Base-by-base conservation (phyloP, 1,140 invertebrate genomes). In the Halictus rubicundus region DNA sequence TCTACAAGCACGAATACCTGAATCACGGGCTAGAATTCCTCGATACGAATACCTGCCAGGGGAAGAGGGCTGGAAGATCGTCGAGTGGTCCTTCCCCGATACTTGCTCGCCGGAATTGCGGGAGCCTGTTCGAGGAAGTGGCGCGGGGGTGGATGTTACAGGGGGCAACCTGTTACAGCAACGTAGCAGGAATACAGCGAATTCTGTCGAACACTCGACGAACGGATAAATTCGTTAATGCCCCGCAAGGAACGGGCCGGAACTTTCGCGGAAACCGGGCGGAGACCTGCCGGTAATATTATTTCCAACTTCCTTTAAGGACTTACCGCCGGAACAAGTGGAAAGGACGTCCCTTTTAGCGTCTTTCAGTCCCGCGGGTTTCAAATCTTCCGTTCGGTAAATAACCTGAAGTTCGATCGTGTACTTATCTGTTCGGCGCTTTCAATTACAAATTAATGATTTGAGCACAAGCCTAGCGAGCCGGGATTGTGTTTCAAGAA, bases 31-130 rank as follows among this genome's bases (percentile, higher is more conserved):
- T 65, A 75, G 82, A 85, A 81, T 84, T 84, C 83, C 37, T 64
- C 83, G 82, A 85, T 85, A 84, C 82, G 78, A 81, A 85, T 84
- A 71, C 78, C 78, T 81, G 75, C 57, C 71, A 75, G 37, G 49
- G 68, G 54, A n/a, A 71, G 64, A 57, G 42, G 71, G 21, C 39
- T 19, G 32, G 69, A 72, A 70, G 70, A 66, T 42, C 52, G 54
- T 64, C 65, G 46, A 52, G 23, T 63, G 63, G 60, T 68, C 65
- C 78, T 85, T 70, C 68, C 60, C 78, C 79, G 81, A 85, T 85
- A 79, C 84, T 71, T 57, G 78, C 61, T 23, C 71, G 42, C 59
- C 59, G 27, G 68, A 72, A 82, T 57, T 63, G 71, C 81, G 42
- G 49, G 49, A 74, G 39, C 66, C 42, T 57, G 52, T 64, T 81